Evolutionary conservation across 2,797 vertebrate genomes (phyloP), one percentile per base, ranked within the genome.

Genomic region (Artibeus jamaicensis): DNA sequence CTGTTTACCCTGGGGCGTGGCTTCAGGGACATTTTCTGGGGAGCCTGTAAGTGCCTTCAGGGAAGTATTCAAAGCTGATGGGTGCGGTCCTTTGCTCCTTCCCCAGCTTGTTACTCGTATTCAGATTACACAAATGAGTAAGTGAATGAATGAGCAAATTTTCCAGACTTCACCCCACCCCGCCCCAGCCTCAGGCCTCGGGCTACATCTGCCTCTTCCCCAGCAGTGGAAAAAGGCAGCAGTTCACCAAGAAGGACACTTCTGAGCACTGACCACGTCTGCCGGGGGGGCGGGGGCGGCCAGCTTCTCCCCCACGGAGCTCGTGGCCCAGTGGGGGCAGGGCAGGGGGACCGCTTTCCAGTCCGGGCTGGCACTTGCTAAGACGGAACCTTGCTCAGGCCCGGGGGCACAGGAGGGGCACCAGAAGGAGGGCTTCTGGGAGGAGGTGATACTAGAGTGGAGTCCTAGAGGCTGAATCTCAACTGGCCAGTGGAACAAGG

Each of bases 41-140:
- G 37, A 57, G 19, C 10, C 81, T 24, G 16, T 5, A 53, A 81
- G 46, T 16, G 29, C 12, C 57, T 84, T 81, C n/a, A 7, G 10
- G 71, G 74, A 93, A 55, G 21, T n/a, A 53, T 46, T 67, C 37
- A 22, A 53, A 57, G 39, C 34, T 10, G 71, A 6, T 0, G 14
- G 65, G 34, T 59, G 55, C 34, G 48, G 46, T 32, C 21, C 32
- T 32, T 29, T 39, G 18, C 14, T 21, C 19, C 9, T 24, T 55
- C 48, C 37, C 32, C 11, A 1, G 37, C 14, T 34, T 26, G 24
- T 10, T 62, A 1, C 34, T 5, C 29, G 7, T 34, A 15, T 39
- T 46, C 86, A 44, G 70, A 48, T 89, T 68, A 68, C 74, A 86
- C 53, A 48, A 46, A 87, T 16, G 70, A 85, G 39, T 46, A 57